Percentiles rank a stretch among this genome's conserved stretches.
Evolutionary conservation across 2,888 invertebrate species (phyloP).

Genomic region (Leptinotarsa haldemani): DNA sequence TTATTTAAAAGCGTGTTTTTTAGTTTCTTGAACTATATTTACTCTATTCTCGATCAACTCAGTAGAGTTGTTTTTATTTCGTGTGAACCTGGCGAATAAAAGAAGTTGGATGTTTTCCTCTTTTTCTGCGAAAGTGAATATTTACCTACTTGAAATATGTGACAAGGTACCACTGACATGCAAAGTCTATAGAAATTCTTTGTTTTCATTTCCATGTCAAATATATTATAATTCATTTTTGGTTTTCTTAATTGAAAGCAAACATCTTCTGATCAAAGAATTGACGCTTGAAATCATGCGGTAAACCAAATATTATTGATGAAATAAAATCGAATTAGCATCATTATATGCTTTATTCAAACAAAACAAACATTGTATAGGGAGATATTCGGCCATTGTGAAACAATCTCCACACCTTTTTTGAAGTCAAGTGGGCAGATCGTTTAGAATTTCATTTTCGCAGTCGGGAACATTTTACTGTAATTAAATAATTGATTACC

Average conservation of each 20-base stretch:
- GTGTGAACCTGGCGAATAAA: no score
- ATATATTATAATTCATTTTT: neutral
- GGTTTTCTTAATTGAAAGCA: slow-evolving; percentile 5
- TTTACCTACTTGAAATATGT: neutral
- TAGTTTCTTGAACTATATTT: no score
- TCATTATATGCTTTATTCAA: slow-evolving; percentile 1
- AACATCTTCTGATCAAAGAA: slow-evolving; percentile 3
- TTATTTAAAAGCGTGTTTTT: no score
- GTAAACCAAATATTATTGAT: neutral
- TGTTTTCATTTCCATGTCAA: neutral
- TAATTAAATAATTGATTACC: slow-evolving; percentile 3
- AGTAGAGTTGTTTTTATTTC: no score
- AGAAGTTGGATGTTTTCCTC: no score
- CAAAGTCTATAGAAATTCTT: neutral
- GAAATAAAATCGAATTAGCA: neutral
- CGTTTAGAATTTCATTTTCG: slow-evolving; percentile 10
- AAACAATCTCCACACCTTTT: slow-evolving; percentile 12
- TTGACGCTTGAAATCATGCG: neutral
- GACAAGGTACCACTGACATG: neutral
- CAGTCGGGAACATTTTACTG: slow-evolving; percentile 10
- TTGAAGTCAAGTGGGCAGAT: slow-evolving; percentile 5
- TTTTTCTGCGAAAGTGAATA: neutral
- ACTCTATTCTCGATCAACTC: no score
- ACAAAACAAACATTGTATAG: neutral
- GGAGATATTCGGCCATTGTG: slow-evolving; percentile 2